Percentiles rank a stretch among this genome's conserved stretches.
phyloP scores from a whole-genome alignment of 2,113 vertebrate genomes.

The Hypanus sabinus region DNA sequence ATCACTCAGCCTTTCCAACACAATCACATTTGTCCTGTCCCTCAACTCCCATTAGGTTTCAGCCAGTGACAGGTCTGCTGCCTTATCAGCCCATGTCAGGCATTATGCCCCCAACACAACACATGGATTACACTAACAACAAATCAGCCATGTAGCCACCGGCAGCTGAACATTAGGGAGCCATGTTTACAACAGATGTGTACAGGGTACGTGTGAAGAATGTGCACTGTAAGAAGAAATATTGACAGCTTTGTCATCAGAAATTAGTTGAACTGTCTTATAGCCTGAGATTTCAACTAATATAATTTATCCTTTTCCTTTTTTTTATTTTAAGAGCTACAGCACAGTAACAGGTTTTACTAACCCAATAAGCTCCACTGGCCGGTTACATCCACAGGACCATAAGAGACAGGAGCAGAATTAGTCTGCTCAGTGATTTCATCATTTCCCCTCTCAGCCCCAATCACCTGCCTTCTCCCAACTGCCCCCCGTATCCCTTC shows the following conservation, averaged over 20 bases:
- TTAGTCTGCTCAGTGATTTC: too few species aligned
- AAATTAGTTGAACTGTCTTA: not conserved
- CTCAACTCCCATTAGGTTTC: slow-evolving; percentile 39
- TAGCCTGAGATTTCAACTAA: not conserved
- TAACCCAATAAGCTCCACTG: too few species aligned
- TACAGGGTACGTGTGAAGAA: slow-evolving; percentile 47
- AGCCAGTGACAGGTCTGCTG: slow-evolving; percentile 43
- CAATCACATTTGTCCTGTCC: slow-evolving; percentile 49
- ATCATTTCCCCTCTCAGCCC: too few species aligned
- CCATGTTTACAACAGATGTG: slow-evolving; percentile 46
- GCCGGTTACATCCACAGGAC: too few species aligned
- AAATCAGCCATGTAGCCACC: slow-evolving; percentile 49
- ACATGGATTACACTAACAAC: slow-evolving; percentile 72
- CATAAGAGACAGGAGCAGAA: too few species aligned
- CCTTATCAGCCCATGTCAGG: slow-evolving; percentile 52
- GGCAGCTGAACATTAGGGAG: slow-evolving; percentile 55
- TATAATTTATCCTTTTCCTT: too few species aligned
- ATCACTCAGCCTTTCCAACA: slow-evolving; percentile 40
- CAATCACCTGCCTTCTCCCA: too few species aligned
- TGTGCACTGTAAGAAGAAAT: slow-evolving; percentile 43
- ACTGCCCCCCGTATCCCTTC: too few species aligned
- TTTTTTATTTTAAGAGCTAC: too few species aligned
- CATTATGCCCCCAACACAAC: slow-evolving; percentile 57
- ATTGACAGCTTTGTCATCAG: slow-evolving; percentile 43
- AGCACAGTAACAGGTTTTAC: too few species aligned